Percentiles rank a stretch among this genome's conserved stretches.
Conservation (phyloP, 2,888 invertebrate genomes). For the Molorchus minor region DNA sequence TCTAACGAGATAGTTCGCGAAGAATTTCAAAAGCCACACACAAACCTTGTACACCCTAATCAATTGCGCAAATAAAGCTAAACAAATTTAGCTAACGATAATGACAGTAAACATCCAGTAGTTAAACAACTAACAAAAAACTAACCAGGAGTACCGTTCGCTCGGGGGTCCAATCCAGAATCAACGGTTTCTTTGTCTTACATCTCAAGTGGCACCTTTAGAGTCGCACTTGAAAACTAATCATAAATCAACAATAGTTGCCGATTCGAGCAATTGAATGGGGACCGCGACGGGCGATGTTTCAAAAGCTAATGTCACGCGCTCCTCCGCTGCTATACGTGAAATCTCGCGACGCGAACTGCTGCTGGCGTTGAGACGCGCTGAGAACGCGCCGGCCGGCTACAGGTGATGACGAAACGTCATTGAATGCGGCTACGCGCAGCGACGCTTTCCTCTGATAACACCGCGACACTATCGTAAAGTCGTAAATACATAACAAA, state of each 20-base stretch:
- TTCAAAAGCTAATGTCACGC: slow-evolving; percentile 12
- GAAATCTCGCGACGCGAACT: slow-evolving; percentile 15
- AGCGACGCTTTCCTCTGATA: slow-evolving; percentile 9
- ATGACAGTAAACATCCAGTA: not conserved
- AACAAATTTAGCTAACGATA: slow-evolving; percentile 1
- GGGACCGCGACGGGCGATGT: slow-evolving; percentile 6
- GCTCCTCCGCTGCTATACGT: slow-evolving; percentile 7
- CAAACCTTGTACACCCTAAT: slow-evolving; percentile 8
- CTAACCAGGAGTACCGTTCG: not conserved
- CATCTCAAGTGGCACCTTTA: slow-evolving; percentile 8
- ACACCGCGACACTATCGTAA: slow-evolving; percentile 2
- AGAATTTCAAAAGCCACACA: not conserved
- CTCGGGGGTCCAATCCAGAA: slow-evolving; percentile 1
- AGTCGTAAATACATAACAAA: not conserved
- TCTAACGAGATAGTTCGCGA: no score
- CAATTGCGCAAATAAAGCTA: slow-evolving; percentile 11
- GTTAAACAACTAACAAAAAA: not conserved
- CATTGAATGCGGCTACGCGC: slow-evolving; percentile 11
- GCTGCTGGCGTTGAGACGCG: slow-evolving; percentile 16
- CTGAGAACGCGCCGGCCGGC: slow-evolving; percentile 3
- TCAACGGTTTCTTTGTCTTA: not conserved
- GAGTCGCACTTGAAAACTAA: slow-evolving; percentile 3
- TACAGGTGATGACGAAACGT: slow-evolving; percentile 17
- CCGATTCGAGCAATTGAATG: not conserved
- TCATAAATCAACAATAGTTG: not conserved